Evolutionary conservation across 2,888 invertebrate species (phyloP), one percentile per base, ranked within the genome.

Genomic region (Fabriciana adippe): DNA sequence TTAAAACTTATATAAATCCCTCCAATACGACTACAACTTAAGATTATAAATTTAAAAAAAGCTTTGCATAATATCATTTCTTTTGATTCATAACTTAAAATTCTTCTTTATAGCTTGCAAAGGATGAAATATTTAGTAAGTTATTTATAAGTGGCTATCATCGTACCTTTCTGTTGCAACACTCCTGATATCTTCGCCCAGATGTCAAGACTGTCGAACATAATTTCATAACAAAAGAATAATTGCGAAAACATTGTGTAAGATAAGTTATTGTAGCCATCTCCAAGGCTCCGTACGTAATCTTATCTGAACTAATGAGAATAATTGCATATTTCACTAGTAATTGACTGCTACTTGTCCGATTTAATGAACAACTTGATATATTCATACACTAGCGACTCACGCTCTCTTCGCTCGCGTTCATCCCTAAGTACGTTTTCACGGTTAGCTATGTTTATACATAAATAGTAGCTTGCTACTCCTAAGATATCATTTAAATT

Each of bases 211-310:
- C 50, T n/a, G 56, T 57, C 56, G 64, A 56, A 57, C 41, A 57
- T 31, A 53, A 65, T 65, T 65, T 65, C 64, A 65, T 65, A 65
- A 65, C 57, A 57, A 65, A 53, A 57, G 53, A 65, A 65, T 65
- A 45, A 64, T 56, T 56, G 35, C 14, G 55, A 31, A 31, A 55
- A 45, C 14, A 15, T 45, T 57, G 57, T 41, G 47, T 18, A 57
- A 57, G 15, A 45, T 57, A 57, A 57, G 41, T 47, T n/a, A 15
- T 21, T 57, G 57, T 18, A 15, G 15, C 15, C 57, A 15, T 47
- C 18, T 21, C 47, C 21, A 47, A 47, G 47, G 47, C 14, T 47
- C 3, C 11, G 16, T 57, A 8, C 47, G 45, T 47, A 21, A 21
- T 18, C 15, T 41, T 50, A 50, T 50, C n/a, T 50, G 50, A 50